A percentile compares a stretch with the other conserved stretches of the same genome.
Evolutionary conservation across 2,797 vertebrate genomes (phyloP).

Genomic region (Ibycter americanus): DNA sequence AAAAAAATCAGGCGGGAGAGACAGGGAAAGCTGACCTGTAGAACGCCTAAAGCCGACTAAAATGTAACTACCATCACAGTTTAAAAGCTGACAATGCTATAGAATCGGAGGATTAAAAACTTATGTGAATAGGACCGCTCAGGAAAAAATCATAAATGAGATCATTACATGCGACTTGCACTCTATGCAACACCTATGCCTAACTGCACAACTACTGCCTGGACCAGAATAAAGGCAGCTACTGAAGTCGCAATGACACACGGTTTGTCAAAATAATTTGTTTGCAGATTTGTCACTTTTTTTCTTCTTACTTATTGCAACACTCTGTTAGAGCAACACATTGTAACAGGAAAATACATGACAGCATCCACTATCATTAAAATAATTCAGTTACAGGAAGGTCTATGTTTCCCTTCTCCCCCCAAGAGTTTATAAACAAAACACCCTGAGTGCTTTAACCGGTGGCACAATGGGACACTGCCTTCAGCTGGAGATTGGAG

Average conservation of each 20-base stretch:
- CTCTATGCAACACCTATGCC: neutral
- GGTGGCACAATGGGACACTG: neutral
- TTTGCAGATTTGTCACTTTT: neutral
- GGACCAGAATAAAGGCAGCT: neutral
- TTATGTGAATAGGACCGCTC: neutral
- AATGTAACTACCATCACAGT: neutral
- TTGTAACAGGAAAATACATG: neutral
- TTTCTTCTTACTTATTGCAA: neutral
- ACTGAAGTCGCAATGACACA: neutral
- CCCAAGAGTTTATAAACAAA: neutral
- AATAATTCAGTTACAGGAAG: neutral
- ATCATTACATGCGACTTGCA: neutral
- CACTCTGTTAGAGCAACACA: neutral
- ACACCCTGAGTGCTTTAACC: neutral
- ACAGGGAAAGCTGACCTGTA: neutral
- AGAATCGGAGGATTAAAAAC: neutral
- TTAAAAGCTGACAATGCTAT: neutral
- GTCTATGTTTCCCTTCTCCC: neutral
- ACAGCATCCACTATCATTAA: neutral
- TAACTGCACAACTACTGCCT: neutral
- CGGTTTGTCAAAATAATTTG: neutral
- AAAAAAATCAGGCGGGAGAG: neutral
- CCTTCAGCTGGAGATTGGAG: neutral
- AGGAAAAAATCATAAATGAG: neutral
- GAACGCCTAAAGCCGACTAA: neutral